Evolutionary conservation across 92 coral and sea anemone species (phyloP).

Genomic region (Umimayanthus kanabou): DNA sequence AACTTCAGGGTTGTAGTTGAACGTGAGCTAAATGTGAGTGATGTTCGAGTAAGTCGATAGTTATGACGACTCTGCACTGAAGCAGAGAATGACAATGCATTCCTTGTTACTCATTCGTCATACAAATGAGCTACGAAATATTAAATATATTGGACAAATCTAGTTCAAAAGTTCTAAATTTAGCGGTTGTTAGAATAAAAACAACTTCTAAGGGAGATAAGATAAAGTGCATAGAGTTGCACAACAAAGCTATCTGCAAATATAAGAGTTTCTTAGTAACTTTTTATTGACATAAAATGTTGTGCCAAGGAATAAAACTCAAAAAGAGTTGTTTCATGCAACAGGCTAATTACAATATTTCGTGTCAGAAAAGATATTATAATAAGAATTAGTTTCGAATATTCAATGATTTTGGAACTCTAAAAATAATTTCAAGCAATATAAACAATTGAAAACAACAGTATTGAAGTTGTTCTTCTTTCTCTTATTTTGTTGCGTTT

Average conservation of each 20-base stretch:
- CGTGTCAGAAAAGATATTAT: too few relatives aligned
- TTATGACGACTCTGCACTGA: not conserved
- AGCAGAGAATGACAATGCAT: constrained; percentile 27
- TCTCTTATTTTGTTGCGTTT: not conserved
- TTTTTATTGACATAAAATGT: not conserved
- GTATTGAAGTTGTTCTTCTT: not conserved
- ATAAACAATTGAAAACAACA: too few relatives aligned
- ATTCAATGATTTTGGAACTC: too few relatives aligned
- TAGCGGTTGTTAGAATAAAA: not conserved
- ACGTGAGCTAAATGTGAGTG: not conserved
- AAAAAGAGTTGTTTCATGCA: too few relatives aligned
- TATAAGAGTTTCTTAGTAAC: not conserved
- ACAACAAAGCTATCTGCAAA: too few relatives aligned
- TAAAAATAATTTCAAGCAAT: too few relatives aligned
- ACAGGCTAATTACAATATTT: too few relatives aligned
- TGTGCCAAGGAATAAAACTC: too few relatives aligned
- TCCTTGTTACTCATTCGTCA: not conserved
- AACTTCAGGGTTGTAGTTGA: not conserved
- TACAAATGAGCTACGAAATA: not conserved
- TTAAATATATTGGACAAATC: not conserved
- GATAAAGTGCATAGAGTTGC: too few relatives aligned
- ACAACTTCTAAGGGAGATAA: not conserved
- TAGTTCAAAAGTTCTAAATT: not conserved
- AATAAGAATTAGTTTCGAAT: too few relatives aligned
- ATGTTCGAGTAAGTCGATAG: not conserved